Base-by-base conservation (phyloP, 35 echinoderm and acorn worm genomes). In the Stichopus chloronotus region DNA sequence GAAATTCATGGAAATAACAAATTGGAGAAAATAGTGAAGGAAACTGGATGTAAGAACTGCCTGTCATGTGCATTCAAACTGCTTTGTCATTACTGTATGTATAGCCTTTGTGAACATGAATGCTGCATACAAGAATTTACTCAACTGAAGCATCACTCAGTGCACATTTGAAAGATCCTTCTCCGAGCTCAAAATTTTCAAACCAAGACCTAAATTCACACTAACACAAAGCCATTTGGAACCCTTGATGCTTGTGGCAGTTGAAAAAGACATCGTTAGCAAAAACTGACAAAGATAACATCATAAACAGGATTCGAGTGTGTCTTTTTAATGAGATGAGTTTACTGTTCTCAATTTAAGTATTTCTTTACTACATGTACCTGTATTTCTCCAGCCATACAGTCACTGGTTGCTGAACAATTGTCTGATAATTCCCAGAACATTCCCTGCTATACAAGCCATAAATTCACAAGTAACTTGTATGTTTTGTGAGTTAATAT, bases 371-470 rank as follows among this genome's bases (percentile, higher is more conserved):
- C 30, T 43, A 43, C 30, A 43, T 43, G 30, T 43, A 76, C 72
- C 72, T 76, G 72, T 76, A 76, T 76, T 76, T 76, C 72, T 76
- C 14, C 72, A 76, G 16, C 9, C 72, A 21, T 76, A 76, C 72
- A 76, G 72, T 21, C 72, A 76, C 72, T 76, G 72, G 30, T 43
- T 43, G 30, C 3, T 0, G 30, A 43, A 43, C 30, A 43, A 43
- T 43, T 43, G 25, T 76, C 65, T 71, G 72, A 76, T 76, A 76
- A 76, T 76, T 76, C 25, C 72, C 72, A 76, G 72, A 76, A 76
- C 72, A 76, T 76, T 76, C 25, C 19, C 10, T 76, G 72, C 25
- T 76, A 17, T 24, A 76, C 19, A 24, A 43, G 30, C 0, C 30
- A 43, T 43, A 43, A 43, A 43, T 43, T 43, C 30, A 43, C 30